Base-by-base conservation (phyloP, 2,113 vertebrate species). In the Archocentrus centrarchus region DNA sequence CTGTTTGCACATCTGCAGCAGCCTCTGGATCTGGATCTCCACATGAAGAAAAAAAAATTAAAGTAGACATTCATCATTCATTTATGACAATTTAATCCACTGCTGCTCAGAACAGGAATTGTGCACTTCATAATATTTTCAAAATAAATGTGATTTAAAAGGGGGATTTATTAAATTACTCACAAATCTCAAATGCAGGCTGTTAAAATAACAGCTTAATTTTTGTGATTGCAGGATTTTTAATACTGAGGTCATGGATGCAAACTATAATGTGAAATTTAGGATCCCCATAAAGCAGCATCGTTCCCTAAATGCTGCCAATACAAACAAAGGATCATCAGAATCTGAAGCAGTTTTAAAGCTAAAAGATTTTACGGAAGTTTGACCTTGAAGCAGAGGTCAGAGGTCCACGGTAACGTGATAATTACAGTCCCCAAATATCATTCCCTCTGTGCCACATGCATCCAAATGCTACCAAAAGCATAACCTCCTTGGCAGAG, bases 1-100 rank as follows among this genome's bases (percentile, higher is more conserved):
- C 68, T 73, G 68, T 39, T 47, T 5, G 14, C 30, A 70, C 39
- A 62, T 59, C 75, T 47, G 27, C 39, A 83, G 37, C 81, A 59
- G 14, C 11, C n/a, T 15, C 61, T 1, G 63, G 39, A 0, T 5
- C 37, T 39, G 37, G 37, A 39, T 10, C 9, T 39, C 7, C 39
- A 61, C 57, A 7, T 50, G 24, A 11, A 30, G 0, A 20, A 20
- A 17, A 30, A 13, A 5, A 39, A 14, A 4, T 7, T 17, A 7
- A 73, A 27, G 32, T 15, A 13, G 44, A 39, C n/a, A 22, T 37
- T 61, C 75, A 24, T 59, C 27, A 22, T 77, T 59, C 14, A 64
- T 85, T 75, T 35, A 80, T 24, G 32, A 37, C 9, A n/a, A 17
- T 58, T 75, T 24, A 64, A 61, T 61, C 80, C 20, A 2, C 59